Evolutionary conservation across 37 sponge, comb jelly and placozoan species (phyloP).

Genomic region (Axinella damicornis): DNA sequence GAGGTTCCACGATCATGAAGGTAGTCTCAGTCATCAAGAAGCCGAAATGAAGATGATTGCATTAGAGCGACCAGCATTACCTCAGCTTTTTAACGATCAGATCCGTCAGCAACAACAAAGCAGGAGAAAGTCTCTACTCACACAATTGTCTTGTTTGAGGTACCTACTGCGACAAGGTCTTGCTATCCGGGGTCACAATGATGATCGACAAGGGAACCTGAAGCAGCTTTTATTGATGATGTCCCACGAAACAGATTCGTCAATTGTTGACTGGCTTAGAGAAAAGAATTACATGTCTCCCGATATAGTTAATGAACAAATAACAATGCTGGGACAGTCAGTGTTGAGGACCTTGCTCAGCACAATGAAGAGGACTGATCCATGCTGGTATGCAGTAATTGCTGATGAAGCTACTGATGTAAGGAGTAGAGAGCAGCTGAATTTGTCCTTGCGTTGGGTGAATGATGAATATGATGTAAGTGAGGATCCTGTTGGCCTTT

Average conservation of each 20-base stretch:
- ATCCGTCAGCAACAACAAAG: background rate
- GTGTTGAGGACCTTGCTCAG: no score
- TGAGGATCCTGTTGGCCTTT: slow-evolving; percentile 50
- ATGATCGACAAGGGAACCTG: slow-evolving; percentile 16
- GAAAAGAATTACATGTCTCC: slow-evolving; percentile 30
- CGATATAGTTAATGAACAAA: no score
- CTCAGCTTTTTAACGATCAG: background rate
- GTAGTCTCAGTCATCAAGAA: background rate
- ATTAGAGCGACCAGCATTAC: no score
- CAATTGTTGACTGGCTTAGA: slow-evolving; percentile 11
- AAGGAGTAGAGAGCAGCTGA: slow-evolving; percentile 49
- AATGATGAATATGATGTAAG: slow-evolving; percentile 40
- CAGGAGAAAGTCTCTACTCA: slow-evolving; percentile 5
- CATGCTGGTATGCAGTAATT: slow-evolving; percentile 57
- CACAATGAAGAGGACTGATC: slow-evolving; percentile 15
- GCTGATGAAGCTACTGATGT: slow-evolving; percentile 75
- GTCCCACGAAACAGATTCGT: slow-evolving; percentile 12
- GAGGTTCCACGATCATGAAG: slow-evolving; percentile 3
- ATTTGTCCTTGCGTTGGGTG: slow-evolving; percentile 63
- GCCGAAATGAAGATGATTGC: no score
- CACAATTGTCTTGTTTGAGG: slow-evolving; percentile 12
- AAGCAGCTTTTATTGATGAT: slow-evolving; percentile 29
- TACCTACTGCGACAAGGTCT: slow-evolving; percentile 24
- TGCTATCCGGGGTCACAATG: slow-evolving; percentile 13
- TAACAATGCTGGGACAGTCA: no score